Evolutionary conservation across 2,888 invertebrate genomes (phyloP), one percentile per base, ranked within the genome.

Genomic region (Scelioninae gen. 1): DNA sequence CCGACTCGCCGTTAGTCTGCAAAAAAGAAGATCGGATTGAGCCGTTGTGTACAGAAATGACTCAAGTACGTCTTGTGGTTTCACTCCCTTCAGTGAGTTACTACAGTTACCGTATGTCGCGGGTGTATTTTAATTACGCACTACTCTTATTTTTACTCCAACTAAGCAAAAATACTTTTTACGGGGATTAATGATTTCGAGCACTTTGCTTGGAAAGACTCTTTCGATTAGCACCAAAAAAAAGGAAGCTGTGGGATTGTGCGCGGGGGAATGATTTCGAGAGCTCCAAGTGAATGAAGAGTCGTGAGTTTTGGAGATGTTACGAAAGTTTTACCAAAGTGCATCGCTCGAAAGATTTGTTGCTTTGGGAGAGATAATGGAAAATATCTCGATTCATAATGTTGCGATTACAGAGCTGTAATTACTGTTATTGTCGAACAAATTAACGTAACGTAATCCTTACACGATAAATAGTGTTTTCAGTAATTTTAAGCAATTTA

Each of bases 111-210:
- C 40, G 40, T 40, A 31, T 43, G 32, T 31, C n/a, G 62, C 43
- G 69, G 32, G 47, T 53, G 60, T 53, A 63, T 63, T 74, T 74
- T 55, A 74, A 74, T 74, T 74, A 63, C 31, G 6, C n/a, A 47
- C 29, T 43, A 38, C 56, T 47, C 65, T 74, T 56, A 53, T 56
- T 63, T 65, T 74, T 31, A 31, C 43, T 40, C 16, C 23, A 13
- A 58, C 69, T 8, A 43, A 5, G 11, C 49, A 11, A 34, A 34
- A 34, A 34, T 34, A 34, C 34, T 34, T 34, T 23, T 9, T 31
- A 10, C 23, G 10, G n/a, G 11, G 45, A 74, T 63, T 63, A 43
- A 74, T 47, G 47, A 63, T 63, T 63, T 47, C 23, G 13, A 45
- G 55, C 38, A 38, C 38, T 16, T 9, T 13, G 34, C 8, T 11